These are phyloP conservation scores for Eriocheir sinensis DNA, from an alignment of 1,140 invertebrate species.

Conservation along the genomic window DNA sequence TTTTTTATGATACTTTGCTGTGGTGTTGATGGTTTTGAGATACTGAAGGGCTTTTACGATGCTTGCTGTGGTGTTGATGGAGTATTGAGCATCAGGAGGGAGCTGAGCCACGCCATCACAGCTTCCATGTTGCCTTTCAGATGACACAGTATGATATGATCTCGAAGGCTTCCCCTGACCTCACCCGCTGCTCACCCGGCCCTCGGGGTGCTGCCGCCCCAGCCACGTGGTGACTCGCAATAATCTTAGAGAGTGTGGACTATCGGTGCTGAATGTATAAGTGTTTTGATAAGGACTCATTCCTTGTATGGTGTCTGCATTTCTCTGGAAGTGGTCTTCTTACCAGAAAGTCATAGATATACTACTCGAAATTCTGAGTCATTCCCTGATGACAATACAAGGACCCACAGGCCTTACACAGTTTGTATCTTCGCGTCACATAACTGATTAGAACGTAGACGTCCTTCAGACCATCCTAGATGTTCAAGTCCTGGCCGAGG, in stretches of 20 bases:
- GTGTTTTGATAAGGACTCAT: background rate
- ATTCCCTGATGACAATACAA: background rate
- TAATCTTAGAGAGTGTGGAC: conserved; percentile 54
- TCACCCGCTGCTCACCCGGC: conserved; percentile 28
- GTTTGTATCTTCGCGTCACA: background rate
- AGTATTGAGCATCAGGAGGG: background rate
- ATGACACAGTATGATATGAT: conserved; percentile 75
- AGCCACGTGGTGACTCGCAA: conserved; percentile 38
- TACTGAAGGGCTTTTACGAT: background rate
- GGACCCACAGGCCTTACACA: background rate
- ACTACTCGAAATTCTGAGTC: background rate
- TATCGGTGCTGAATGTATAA: conserved; percentile 60
- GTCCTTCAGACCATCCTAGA: background rate
- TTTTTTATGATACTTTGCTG: background rate
- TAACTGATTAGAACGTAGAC: background rate
- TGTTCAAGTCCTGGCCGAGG: background rate
- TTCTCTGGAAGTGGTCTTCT: background rate
- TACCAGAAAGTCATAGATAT: background rate
- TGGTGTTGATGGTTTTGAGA: background rate
- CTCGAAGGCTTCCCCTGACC: conserved; percentile 38
- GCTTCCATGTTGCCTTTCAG: conserved; percentile 34
- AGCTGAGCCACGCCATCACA: background rate
- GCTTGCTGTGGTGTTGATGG: background rate
- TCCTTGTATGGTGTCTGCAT: background rate
- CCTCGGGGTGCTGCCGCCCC: background rate